Evolutionary conservation across 2,797 vertebrate species (phyloP).

Genomic region (Mus spretus): DNA sequence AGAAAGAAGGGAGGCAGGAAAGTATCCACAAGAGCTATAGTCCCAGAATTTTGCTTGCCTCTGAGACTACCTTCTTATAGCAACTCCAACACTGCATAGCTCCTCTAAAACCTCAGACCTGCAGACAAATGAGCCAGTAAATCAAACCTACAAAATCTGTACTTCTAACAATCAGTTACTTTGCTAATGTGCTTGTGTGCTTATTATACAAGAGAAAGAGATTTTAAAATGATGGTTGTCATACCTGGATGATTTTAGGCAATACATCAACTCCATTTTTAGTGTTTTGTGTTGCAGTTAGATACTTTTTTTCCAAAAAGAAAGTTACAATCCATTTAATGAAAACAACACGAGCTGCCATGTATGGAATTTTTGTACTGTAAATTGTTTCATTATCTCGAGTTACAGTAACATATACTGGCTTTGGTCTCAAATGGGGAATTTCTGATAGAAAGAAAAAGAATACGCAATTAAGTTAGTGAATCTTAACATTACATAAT

Average conservation of each 20-base stretch:
- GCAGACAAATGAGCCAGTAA: background rate
- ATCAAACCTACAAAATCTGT: background rate
- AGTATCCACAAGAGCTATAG: background rate
- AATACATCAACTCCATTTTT: constrained; percentile 97
- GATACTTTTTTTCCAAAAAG: constrained; percentile 99
- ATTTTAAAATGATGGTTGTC: constrained; percentile 20
- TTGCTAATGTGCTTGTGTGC: background rate
- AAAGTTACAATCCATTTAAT: constrained; percentile 99
- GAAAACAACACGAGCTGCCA: constrained; percentile 97
- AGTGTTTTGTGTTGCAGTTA: constrained; percentile 92
- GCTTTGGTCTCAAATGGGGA: constrained; percentile 96
- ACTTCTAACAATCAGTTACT: background rate
- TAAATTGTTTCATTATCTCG: constrained; percentile 96
- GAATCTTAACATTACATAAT: constrained; percentile 12
- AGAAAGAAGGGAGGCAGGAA: background rate
- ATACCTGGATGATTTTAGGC: constrained; percentile 97
- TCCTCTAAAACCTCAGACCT: constrained; percentile 20
- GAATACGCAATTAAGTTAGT: background rate
- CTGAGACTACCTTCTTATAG: background rate
- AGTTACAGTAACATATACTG: constrained; percentile 93
- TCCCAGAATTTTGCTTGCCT: background rate
- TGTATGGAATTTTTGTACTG: constrained; percentile 97
- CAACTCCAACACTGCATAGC: background rate
- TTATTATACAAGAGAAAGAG: background rate
- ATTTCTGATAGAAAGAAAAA: constrained; percentile 91